Percentiles rank a stretch among this genome's conserved stretches.
These are phyloP conservation scores for Drosophila setosimentum DNA, from an alignment of 2,888 invertebrate genomes.

Conservation along the genomic window DNA sequence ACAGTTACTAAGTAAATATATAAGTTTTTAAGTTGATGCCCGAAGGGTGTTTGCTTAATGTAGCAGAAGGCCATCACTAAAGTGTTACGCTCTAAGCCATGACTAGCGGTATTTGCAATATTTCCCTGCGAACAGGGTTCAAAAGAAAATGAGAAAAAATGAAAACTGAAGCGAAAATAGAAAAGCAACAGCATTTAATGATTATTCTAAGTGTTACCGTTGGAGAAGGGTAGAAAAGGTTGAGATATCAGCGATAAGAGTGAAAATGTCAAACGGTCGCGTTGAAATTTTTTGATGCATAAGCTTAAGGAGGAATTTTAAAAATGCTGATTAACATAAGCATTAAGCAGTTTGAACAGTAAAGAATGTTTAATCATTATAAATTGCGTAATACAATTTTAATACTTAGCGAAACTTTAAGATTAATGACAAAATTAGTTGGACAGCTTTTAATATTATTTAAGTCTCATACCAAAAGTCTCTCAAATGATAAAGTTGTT, in stretches of 20 bases:
- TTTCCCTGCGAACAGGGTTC: slow-evolving; percentile 28
- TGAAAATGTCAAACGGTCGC: slow-evolving; percentile 35
- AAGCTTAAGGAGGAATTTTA: slow-evolving; percentile 12
- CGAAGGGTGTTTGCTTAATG: slow-evolving; percentile 45
- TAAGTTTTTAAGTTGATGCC: slow-evolving; percentile 50
- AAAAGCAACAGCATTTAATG: slow-evolving; percentile 16
- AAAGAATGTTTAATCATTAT: slow-evolving; percentile 28
- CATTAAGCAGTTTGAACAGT: slow-evolving; percentile 13
- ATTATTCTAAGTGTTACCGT: slow-evolving; percentile 34
- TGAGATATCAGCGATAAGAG: slow-evolving; percentile 37
- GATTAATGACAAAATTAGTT: slow-evolving; percentile 21
- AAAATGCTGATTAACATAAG: slow-evolving; percentile 22
- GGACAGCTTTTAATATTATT: slow-evolving; percentile 9
- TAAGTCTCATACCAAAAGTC: background rate
- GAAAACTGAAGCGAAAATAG: background rate
- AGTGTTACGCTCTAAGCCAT: slow-evolving; percentile 53
- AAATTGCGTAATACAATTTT: slow-evolving; percentile 19
- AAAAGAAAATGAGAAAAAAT: slow-evolving; percentile 1
- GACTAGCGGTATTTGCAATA: slow-evolving; percentile 49
- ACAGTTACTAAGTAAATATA: slow-evolving; percentile 43
- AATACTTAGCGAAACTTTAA: slow-evolving; percentile 18
- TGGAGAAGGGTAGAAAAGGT: slow-evolving; percentile 8
- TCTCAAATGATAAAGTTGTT: background rate
- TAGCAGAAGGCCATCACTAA: slow-evolving; percentile 55
- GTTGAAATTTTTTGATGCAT: slow-evolving; percentile 35